These are phyloP conservation scores for Ibidorhyncha struthersii DNA, from an alignment of 2,113 vertebrate species.

Conservation along the genomic window DNA sequence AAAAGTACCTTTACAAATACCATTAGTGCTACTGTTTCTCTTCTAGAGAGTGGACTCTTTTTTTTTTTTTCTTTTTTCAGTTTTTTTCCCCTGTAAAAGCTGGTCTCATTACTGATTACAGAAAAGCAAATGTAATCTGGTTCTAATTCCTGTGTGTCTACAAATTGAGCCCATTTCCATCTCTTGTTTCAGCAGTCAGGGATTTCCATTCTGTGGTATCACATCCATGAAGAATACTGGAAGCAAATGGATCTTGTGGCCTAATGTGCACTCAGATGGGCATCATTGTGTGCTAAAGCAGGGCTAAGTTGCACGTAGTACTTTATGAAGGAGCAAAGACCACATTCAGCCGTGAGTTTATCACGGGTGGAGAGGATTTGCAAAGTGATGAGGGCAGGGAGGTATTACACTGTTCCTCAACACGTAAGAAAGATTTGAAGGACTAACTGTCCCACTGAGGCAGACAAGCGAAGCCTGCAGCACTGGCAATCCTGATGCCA, in stretches of 20 bases:
- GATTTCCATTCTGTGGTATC: background rate
- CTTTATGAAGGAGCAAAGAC: background rate
- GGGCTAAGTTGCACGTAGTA: background rate
- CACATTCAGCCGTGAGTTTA: background rate
- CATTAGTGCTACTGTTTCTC: background rate
- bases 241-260: background rate
- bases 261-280: background rate
- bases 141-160: background rate
- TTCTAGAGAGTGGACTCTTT: background rate
- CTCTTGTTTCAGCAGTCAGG: background rate
- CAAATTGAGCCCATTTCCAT: background rate
- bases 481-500: background rate
- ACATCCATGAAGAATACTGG: background rate
- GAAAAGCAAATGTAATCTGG: background rate
- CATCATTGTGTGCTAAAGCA: accelerated
- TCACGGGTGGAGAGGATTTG: background rate
- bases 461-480: background rate
- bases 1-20: background rate
- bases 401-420: background rate
- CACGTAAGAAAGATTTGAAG: background rate
- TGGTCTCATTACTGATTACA: background rate
- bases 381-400: background rate
- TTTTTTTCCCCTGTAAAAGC: background rate
- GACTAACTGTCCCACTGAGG: background rate
- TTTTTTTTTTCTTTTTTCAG: too few relatives aligned